Percentiles rank a stretch among this genome's conserved stretches.
Conservation (phyloP, 2,888 invertebrate species). For the Odontomyia ornata region DNA sequence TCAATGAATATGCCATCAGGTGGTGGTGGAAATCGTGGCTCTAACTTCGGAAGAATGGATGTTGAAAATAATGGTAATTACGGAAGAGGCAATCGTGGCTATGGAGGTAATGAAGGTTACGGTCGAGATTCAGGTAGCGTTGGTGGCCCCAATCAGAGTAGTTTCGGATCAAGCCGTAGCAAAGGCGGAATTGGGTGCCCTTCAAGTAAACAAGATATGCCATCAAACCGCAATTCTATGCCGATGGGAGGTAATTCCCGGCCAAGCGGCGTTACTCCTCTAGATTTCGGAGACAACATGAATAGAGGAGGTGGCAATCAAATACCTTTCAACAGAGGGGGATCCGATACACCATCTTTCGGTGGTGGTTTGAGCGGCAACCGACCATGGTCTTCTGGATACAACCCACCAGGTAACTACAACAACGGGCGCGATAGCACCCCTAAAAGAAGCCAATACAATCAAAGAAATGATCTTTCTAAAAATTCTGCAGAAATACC, state of each 20-base stretch:
- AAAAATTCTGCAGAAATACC: slow-evolving; percentile 24
- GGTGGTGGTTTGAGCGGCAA: neutral
- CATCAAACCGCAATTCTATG: neutral
- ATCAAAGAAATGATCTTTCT: neutral
- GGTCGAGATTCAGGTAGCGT: neutral
- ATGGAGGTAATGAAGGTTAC: neutral
- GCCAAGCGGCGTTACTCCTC: neutral
- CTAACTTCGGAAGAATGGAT: slow-evolving; percentile 15
- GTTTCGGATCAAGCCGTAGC: neutral
- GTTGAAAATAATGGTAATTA: slow-evolving; percentile 7
- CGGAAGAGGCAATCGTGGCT: neutral
- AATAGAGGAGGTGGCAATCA: slow-evolving; percentile 5
- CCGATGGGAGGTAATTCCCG: neutral
- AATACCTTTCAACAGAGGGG: slow-evolving; percentile 17
- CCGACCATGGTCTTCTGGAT: slow-evolving; percentile 26
- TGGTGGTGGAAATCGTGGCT: neutral
- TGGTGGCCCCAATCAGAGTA: neutral
- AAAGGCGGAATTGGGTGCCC: neutral
- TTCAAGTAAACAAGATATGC: neutral
- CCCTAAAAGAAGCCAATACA: neutral
- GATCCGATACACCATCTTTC: neutral
- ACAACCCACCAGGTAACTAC: slow-evolving; percentile 20
- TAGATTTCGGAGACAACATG: slow-evolving; percentile 1
- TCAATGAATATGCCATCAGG: neutral
- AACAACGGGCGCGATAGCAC: neutral